Conservation (phyloP, 2,797 vertebrate genomes). For the Myotis vivesi region DNA sequence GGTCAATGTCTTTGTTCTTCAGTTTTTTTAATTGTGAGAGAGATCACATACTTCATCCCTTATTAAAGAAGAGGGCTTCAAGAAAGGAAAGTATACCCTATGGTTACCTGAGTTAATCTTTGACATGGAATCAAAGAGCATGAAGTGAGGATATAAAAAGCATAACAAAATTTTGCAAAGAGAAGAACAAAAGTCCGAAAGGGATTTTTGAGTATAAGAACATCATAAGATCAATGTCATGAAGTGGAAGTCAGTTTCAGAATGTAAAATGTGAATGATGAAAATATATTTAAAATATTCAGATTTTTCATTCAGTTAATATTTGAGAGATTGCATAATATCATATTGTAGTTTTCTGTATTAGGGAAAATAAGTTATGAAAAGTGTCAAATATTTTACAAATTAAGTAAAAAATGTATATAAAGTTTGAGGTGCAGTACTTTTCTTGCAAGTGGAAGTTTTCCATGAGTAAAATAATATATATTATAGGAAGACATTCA, state of each 20-base stretch:
- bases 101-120: conserved; percentile 77
- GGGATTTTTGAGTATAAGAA: conserved; percentile 73
- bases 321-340: conserved; percentile 67
- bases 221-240: conserved; percentile 73
- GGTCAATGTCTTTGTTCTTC: conserved; percentile 46
- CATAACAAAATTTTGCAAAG: conserved; percentile 80
- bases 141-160: conserved; percentile 74
- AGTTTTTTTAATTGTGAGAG: conserved; percentile 33
- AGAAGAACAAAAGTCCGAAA: conserved; percentile 79
- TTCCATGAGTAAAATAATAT: conserved; percentile 42
- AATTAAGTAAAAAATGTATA: conserved; percentile 35
- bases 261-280: conserved; percentile 57
- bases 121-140: conserved; percentile 61
- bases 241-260: conserved; percentile 72
- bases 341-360: conserved; percentile 38
- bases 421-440: conserved; percentile 32
- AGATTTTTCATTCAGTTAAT: conserved; percentile 49
- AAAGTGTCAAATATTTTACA: conserved; percentile 14
- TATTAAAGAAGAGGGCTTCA: conserved; percentile 1
- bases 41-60: neutral
- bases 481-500: conserved; percentile 55
- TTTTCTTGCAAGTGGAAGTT: conserved; percentile 60
- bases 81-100: conserved; percentile 12
- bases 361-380: conserved; percentile 65
- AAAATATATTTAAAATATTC: conserved; percentile 43